Base-by-base conservation (phyloP, 2,113 vertebrate genomes). In the Corythornis madagascariensis region DNA sequence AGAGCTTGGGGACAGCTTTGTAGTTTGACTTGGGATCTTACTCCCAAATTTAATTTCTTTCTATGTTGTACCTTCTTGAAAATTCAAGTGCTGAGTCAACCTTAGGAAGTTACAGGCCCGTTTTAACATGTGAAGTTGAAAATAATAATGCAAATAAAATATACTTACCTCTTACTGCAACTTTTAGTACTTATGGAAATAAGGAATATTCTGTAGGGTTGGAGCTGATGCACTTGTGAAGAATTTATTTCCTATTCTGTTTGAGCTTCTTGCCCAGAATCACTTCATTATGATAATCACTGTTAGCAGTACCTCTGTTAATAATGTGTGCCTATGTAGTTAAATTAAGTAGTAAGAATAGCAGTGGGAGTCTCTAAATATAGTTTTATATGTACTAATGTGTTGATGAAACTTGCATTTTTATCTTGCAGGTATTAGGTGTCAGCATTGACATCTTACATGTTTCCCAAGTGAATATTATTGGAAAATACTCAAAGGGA, bases 301-400 rank as follows among this genome's bases (percentile, higher is more conserved):
- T 76, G 43, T 75, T 75, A 35, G 35, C 35, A 35, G 35, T 35
- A 35, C 35, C 35, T 35, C 35, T 35, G 35, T 35, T 35, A 35
- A 35, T 35, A 35, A 35, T 35, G 35, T 35, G 35, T 35, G 35
- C 35, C 35, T 35, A 35, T 35, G 20, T 60, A 40, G 47, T 86
- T 74, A 67, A 24, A 15, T 84, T 87, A 31, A 55, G 28, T n/a
- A 35, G 40, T 20, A 60, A 85, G 29, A 76, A 35, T 20, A 75
- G 24, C 45, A 64, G 0, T 42, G 21, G 10, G 57, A 43, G 29
- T 7, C n/a, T 55, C 26, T 86, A 70, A 83, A 40, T 48, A 20
- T 1, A 45, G 29, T 21, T 45, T 56, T 60, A 1, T 26, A 7
- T 0, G 1, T 48, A 45, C 4, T 45, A 7, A 25, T 33, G 21